phyloP scores from a whole-genome alignment of 2,797 vertebrate genomes.

The Erithacus rubecula region DNA sequence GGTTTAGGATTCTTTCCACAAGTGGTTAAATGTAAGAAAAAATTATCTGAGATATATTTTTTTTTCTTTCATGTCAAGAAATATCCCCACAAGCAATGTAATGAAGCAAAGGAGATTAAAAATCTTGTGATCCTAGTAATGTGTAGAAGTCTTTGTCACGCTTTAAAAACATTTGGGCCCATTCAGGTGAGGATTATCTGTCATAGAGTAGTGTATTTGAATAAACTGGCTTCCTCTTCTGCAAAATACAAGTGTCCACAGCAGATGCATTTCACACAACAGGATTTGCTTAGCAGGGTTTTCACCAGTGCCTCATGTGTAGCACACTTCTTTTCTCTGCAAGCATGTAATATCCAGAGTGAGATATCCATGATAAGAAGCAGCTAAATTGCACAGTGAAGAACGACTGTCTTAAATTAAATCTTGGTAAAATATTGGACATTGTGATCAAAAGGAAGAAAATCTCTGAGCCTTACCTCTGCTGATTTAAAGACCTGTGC shows the following conservation, averaged over 20 bases:
- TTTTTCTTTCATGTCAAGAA: not conserved
- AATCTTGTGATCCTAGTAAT: not conserved
- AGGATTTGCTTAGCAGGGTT: not conserved
- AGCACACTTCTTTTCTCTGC: not conserved
- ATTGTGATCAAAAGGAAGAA: not conserved
- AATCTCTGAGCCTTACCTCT: not conserved
- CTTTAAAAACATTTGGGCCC: not conserved
- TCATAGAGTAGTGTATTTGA: not conserved
- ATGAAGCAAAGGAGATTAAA: not conserved
- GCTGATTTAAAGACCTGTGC: not conserved
- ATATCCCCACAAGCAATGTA: not conserved
- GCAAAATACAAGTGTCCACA: not conserved
- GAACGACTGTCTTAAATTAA: not conserved
- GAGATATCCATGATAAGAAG: not conserved
- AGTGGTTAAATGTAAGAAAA: not conserved
- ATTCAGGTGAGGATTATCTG: not conserved
- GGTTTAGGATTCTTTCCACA: not conserved
- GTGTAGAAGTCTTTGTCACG: not conserved
- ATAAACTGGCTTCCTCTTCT: not conserved
- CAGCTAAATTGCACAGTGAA: not conserved
- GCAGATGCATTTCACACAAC: not conserved
- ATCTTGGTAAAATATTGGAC: not conserved
- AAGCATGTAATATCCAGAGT: not conserved
- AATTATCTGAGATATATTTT: not conserved
- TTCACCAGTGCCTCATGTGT: not conserved